These are phyloP conservation scores for Fistularia commersonii DNA, from an alignment of 2,797 vertebrate species.

Conservation along the genomic window DNA sequence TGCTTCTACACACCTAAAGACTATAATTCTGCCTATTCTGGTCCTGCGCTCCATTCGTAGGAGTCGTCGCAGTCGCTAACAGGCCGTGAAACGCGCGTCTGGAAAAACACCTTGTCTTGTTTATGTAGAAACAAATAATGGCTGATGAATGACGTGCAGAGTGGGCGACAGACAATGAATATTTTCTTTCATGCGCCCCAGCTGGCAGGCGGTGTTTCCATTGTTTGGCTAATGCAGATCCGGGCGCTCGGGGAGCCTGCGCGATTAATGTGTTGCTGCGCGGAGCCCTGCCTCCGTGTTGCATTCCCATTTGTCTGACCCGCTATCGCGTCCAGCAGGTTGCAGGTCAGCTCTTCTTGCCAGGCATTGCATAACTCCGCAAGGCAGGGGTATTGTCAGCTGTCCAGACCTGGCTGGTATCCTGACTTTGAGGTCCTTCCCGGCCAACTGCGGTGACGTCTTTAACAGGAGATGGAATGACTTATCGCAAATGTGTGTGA, in stretches of 20 bases:
- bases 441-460: conserved; percentile 31
- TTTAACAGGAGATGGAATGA: conserved; percentile 55
- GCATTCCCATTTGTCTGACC: conserved; percentile 4
- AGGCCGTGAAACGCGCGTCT: no score
- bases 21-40: no score
- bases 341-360: conserved; percentile 17
- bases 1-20: no score
- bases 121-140: no score
- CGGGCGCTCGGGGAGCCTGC: not conserved
- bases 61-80: no score
- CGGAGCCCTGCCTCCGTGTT: conserved; percentile 1
- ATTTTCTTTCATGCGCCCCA: not conserved
- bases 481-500: conserved; percentile 34
- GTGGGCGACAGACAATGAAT: not conserved
- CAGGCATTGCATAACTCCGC: conserved; percentile 40
- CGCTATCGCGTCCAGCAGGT: conserved; percentile 9
- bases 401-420: conserved; percentile 36
- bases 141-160: not conserved
- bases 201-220: conserved; percentile 7
- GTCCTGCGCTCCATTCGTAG: no score
- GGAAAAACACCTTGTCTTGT: no score
- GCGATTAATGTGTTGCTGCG: not conserved
- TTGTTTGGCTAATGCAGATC: conserved; percentile 1
- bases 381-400: conserved; percentile 50
- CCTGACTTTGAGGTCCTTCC: conserved; percentile 54